Evolutionary conservation across 2,888 invertebrate species (phyloP).

Genomic region (Diplazon laetatorius): DNA sequence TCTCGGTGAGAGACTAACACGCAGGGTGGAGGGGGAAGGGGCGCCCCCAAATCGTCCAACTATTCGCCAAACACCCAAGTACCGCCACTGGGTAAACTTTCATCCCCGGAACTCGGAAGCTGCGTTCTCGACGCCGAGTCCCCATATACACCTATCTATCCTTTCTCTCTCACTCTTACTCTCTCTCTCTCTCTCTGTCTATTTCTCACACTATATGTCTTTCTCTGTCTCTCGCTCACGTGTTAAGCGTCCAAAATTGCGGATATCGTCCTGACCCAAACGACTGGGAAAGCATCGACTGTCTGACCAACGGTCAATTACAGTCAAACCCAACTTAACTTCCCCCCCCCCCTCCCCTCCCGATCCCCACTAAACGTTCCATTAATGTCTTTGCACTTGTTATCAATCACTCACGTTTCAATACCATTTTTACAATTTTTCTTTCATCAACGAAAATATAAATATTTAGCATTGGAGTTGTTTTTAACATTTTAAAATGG

Average conservation of each 20-base stretch:
- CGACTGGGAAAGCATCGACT: conserved; percentile 67
- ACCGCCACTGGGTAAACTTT: conserved; percentile 71
- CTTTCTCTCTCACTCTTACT: conserved; percentile 30
- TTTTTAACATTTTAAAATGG: too few relatives aligned
- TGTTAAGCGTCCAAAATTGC: conserved; percentile 11
- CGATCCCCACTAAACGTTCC: conserved; percentile 53
- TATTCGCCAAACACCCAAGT: conserved; percentile 78
- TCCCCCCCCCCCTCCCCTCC: conserved; percentile 47
- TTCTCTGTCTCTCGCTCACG: conserved; percentile 41
- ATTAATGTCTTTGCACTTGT: conserved; percentile 23
- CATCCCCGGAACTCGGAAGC: conserved; percentile 61
- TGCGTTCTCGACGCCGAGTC: conserved; percentile 43
- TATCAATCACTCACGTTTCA: conserved; percentile 16
- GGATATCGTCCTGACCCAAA: conserved; percentile 24
- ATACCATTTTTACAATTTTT: neutral
- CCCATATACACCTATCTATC: too few relatives aligned
- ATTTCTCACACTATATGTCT: too few relatives aligned
- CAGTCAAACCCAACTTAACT: conserved; percentile 66
- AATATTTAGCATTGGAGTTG: too few relatives aligned
- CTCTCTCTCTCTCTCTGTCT: neutral
- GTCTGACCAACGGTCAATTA: conserved; percentile 79
- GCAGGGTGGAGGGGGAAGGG: conserved; percentile 65
- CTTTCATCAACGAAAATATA: neutral
- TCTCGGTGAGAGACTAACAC: conserved; percentile 40
- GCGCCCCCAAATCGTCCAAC: conserved; percentile 75